Conservation (phyloP, 2,797 vertebrate genomes). For the Macroramphosus scolopax region DNA sequence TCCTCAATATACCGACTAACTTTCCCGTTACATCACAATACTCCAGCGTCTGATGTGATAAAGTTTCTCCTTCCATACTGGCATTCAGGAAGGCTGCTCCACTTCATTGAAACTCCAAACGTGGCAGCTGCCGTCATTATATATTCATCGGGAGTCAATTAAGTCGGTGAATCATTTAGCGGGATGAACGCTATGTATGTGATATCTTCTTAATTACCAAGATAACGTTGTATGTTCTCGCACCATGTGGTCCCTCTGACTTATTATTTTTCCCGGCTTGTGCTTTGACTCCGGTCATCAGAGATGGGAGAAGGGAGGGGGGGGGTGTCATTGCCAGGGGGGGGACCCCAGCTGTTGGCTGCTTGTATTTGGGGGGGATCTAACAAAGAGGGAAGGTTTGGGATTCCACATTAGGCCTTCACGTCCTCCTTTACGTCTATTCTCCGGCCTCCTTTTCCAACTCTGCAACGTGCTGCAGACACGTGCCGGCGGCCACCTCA, state of each 20-base stretch:
- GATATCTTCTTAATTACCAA: slow-evolving; percentile 65
- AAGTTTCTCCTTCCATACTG: slow-evolving; percentile 35
- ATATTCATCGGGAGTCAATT: slow-evolving; percentile 71
- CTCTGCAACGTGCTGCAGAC: slow-evolving; percentile 50
- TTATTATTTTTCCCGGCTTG: slow-evolving; percentile 5
- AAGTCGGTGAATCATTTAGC: slow-evolving; percentile 70
- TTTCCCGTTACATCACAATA: too few relatives aligned
- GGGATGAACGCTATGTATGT: slow-evolving; percentile 57
- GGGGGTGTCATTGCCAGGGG: slow-evolving; percentile 17
- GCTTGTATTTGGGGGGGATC: slow-evolving; percentile 9
- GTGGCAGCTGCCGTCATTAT: slow-evolving; percentile 70
- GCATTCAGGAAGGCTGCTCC: slow-evolving; percentile 32
- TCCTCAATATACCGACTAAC: too few relatives aligned
- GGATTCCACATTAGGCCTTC: slow-evolving; percentile 22
- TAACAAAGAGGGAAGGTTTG: slow-evolving; percentile 9
- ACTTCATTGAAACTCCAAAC: slow-evolving; percentile 44
- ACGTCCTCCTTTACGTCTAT: too few relatives aligned
- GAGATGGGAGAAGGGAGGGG: slow-evolving; percentile 13
- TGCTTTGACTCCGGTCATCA: slow-evolving; percentile 5
- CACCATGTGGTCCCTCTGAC: slow-evolving; percentile 48
- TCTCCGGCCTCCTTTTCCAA: too few relatives aligned
- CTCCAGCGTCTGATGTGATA: slow-evolving; percentile 31
- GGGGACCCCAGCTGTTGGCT: slow-evolving; percentile 17
- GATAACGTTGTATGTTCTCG: slow-evolving; percentile 47
- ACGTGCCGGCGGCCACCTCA: slow-evolving; percentile 48